These are phyloP conservation scores for Podotricha telesiphe DNA, from an alignment of 2,888 invertebrate species.

Conservation along the genomic window DNA sequence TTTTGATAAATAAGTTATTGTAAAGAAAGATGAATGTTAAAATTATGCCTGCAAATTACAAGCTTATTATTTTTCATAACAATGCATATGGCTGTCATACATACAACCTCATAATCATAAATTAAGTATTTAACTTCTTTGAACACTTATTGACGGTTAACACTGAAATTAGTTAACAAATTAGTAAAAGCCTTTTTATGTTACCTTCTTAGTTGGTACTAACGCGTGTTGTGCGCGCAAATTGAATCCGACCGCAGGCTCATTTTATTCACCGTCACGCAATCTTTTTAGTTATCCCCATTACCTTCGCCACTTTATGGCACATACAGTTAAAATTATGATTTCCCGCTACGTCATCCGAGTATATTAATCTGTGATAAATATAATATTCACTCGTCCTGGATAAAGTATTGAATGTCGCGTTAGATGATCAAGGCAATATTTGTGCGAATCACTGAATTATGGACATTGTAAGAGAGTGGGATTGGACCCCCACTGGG, in stretches of 20 bases:
- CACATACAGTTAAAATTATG: constrained; percentile 50
- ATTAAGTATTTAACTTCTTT: constrained; percentile 32
- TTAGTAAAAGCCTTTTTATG: constrained; percentile 58
- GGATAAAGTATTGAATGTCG: constrained; percentile 66
- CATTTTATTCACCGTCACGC: constrained; percentile 69
- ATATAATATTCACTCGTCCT: constrained; percentile 61
- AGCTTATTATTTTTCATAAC: neutral
- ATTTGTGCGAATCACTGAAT: constrained; percentile 78
- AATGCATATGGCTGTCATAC: neutral
- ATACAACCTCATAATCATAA: constrained; percentile 25
- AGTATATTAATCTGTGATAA: constrained; percentile 49
- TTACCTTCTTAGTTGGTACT: constrained; percentile 52
- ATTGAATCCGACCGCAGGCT: constrained; percentile 71
- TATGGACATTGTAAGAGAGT: constrained; percentile 72
- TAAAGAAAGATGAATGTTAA: neutral
- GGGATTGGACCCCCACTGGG: constrained; percentile 68
- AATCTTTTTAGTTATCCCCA: constrained; percentile 54
- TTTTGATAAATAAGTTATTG: constrained; percentile 5
- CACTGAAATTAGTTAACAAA: constrained; percentile 40
- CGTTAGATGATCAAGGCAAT: constrained; percentile 67
- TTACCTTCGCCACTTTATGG: constrained; percentile 45
- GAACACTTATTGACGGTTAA: constrained; percentile 32
- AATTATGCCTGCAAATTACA: neutral
- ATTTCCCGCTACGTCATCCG: constrained; percentile 51
- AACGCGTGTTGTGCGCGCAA: constrained; percentile 68